phyloP scores from a whole-genome alignment of 2,888 invertebrate species.

The Gonocerus acuteangulatus region DNA sequence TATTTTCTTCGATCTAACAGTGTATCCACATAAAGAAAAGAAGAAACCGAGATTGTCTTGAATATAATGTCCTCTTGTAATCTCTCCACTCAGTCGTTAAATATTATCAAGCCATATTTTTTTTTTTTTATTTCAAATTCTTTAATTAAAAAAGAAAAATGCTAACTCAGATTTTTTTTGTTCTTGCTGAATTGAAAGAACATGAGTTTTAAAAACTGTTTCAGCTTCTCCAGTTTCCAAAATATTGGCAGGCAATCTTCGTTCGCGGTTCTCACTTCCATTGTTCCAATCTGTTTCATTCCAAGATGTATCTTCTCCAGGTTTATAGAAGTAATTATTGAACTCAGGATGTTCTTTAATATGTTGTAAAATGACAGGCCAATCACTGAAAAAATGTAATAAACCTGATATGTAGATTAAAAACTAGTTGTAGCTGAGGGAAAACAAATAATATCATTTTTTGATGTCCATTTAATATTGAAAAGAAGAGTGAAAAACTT shows the following conservation, averaged over 20 bases:
- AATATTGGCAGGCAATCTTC: conserved; percentile 85
- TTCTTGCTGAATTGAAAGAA: conserved; percentile 84
- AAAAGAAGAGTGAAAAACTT: too few species aligned
- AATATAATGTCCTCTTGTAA: too few species aligned
- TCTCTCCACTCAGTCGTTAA: too few species aligned
- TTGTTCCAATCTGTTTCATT: conserved; percentile 54
- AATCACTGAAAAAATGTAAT: conserved; percentile 63
- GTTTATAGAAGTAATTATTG: conserved; percentile 83
- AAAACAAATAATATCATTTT: too few species aligned
- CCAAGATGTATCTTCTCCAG: conserved; percentile 69
- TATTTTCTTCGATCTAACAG: too few species aligned
- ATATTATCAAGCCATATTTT: too few species aligned
- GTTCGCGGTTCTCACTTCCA: conserved; percentile 57
- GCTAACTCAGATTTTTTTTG: conserved; percentile 86
- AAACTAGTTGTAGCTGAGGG: too few species aligned
- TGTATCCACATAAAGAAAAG: too few species aligned
- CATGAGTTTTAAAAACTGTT: conserved; percentile 81
- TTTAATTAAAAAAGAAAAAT: background rate
- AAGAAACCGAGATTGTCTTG: too few species aligned
- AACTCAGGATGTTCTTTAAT: conserved; percentile 88
- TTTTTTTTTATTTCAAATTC: too few species aligned
- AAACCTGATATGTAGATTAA: conserved; percentile 31
- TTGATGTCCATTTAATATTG: too few species aligned
- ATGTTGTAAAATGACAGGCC: conserved; percentile 78
- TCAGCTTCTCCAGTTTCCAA: conserved; percentile 86